Evolutionary conservation across 1,140 invertebrate species (phyloP).

Genomic region (Lepidotrigona ventralis): DNA sequence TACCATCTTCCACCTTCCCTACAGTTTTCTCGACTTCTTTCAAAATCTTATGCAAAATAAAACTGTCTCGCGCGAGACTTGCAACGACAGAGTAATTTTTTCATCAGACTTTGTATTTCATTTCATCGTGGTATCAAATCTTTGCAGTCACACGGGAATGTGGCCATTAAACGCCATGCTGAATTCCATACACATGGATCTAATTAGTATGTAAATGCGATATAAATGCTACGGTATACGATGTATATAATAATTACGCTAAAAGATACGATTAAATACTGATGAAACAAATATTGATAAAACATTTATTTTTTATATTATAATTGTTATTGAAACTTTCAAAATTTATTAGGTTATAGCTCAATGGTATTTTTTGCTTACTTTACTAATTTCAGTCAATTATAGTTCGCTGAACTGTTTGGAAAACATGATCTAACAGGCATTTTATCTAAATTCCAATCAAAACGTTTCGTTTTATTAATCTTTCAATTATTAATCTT

Average conservation of each 20-base stretch:
- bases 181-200: neutral
- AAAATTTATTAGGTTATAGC: neutral
- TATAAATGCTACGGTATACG: neutral
- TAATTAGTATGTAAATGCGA: neutral
- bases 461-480: neutral
- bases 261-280: neutral
- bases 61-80: accelerated
- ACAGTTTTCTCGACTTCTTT: too few relatives aligned
- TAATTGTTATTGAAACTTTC: neutral
- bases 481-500: neutral
- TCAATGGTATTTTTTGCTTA: neutral
- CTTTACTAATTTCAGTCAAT: neutral
- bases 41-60: neutral
- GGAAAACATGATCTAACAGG: too few relatives aligned
- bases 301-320: neutral
- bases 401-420: neutral
- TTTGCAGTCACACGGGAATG: too few relatives aligned
- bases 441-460: neutral
- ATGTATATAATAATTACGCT: neutral
- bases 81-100: too few relatives aligned
- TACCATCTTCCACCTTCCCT: neutral
- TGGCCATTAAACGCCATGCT: too few relatives aligned
- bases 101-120: too few relatives aligned
- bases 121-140: too few relatives aligned
- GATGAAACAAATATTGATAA: neutral